A percentile compares a stretch with the other conserved stretches of the same genome.
Conservation (phyloP, 2,113 vertebrate genomes). For the Zosterops hypoxanthus region DNA sequence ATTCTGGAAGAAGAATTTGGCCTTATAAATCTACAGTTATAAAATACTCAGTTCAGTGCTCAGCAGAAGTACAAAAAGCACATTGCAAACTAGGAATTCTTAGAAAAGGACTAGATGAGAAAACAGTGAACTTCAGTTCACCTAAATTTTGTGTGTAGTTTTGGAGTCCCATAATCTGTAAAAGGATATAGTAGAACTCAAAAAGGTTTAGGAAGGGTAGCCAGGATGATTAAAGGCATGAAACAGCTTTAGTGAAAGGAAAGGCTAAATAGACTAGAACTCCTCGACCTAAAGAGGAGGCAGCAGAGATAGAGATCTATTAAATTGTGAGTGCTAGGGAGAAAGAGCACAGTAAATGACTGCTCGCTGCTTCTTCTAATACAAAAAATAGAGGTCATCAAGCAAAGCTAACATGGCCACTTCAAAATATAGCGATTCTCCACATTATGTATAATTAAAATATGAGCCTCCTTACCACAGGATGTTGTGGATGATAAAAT, state of each 20-base stretch:
- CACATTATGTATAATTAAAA: background rate
- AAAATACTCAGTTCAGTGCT: background rate
- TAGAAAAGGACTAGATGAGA: background rate
- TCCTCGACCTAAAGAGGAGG: background rate
- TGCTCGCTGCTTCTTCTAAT: background rate
- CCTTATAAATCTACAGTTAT: background rate
- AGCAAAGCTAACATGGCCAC: background rate
- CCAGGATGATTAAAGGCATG: conserved; percentile 2
- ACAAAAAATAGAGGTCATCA: background rate
- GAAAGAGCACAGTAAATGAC: background rate
- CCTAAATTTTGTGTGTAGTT: background rate
- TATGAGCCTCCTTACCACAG: background rate
- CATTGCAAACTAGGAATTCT: background rate
- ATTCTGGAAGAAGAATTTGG: background rate
- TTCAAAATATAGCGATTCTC: background rate
- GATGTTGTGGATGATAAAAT: conserved; percentile 8
- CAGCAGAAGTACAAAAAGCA: background rate
- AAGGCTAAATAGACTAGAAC: background rate
- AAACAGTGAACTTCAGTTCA: background rate
- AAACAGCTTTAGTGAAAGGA: conserved; percentile 7
- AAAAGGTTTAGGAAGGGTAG: background rate
- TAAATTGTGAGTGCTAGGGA: background rate
- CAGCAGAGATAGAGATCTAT: conserved; percentile 12
- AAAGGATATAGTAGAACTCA: background rate
- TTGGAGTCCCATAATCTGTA: background rate